phyloP scores from a whole-genome alignment of 2,888 invertebrate genomes.

The Pristionchus entomophagus region DNA sequence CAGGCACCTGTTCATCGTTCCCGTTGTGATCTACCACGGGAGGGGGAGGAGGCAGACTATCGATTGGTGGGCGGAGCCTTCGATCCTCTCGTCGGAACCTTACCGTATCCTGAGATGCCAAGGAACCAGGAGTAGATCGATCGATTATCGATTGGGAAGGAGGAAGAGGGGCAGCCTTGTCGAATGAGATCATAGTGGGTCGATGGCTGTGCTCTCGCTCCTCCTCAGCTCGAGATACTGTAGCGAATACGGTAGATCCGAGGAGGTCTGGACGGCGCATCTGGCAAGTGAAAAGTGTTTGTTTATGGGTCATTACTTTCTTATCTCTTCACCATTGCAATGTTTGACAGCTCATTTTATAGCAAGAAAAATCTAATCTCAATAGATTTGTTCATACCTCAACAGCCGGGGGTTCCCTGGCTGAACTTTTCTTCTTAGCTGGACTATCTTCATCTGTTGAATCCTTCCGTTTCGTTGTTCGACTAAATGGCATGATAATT shows the following conservation, averaged over 20 bases:
- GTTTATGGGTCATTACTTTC: too few species aligned
- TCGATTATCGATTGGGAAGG: not conserved
- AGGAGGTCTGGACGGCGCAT: conserved; percentile 45
- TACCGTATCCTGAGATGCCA: not conserved
- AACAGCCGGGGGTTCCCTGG: not conserved
- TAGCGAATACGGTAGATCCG: conserved; percentile 49
- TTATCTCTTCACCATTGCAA: too few species aligned
- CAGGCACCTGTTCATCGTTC: not conserved
- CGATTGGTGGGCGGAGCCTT: not conserved
- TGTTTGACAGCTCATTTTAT: not conserved
- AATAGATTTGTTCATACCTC: not conserved
- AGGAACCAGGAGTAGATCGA: not conserved
- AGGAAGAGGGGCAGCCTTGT: conserved; percentile 13
- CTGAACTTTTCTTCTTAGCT: conserved; percentile 33
- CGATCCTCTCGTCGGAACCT: not conserved
- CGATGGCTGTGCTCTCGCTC: conserved; percentile 20
- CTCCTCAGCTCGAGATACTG: conserved; percentile 38
- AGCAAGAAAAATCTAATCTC: not conserved
- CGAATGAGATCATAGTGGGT: conserved; percentile 48
- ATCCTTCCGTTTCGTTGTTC: not conserved
- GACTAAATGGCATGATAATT: not conserved
- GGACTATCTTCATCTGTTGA: not conserved
- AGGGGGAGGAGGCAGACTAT: conserved; percentile 27
- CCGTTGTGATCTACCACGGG: not conserved
- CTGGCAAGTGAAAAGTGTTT: not conserved